These are phyloP conservation scores for Hylyphantes graminicola DNA, from an alignment of 1,140 invertebrate species.

Conservation along the genomic window DNA sequence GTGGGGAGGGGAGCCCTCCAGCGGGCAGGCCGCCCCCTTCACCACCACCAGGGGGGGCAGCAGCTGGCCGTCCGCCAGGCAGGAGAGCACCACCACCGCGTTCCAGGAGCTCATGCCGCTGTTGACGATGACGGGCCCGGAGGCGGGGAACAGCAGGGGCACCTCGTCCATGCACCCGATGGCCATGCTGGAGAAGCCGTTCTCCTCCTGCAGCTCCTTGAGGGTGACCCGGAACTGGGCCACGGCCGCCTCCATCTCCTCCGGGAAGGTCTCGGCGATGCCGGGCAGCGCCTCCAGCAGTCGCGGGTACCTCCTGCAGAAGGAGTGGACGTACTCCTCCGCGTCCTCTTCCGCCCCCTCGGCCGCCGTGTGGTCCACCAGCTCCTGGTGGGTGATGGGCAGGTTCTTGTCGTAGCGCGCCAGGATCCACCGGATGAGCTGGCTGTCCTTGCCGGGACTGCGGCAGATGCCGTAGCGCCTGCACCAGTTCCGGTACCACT, in stretches of 20 bases:
- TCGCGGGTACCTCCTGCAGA: slow-evolving; percentile 41
- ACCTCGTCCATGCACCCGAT: slow-evolving; percentile 57
- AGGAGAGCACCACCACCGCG: slow-evolving; percentile 49
- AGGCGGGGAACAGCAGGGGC: slow-evolving; percentile 31
- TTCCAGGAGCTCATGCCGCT: slow-evolving; percentile 53
- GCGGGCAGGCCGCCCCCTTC: neutral
- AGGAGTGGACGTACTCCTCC: slow-evolving; percentile 47
- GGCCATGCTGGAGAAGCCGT: slow-evolving; percentile 30
- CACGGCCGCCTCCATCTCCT: slow-evolving; percentile 55
- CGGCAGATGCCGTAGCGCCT: slow-evolving; percentile 52
- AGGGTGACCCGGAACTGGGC: slow-evolving; percentile 41
- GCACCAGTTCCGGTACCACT: slow-evolving; percentile 57
- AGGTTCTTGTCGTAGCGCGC: slow-evolving; percentile 54
- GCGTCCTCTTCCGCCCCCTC: slow-evolving; percentile 20
- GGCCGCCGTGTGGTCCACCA: slow-evolving; percentile 35
- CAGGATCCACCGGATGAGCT: slow-evolving; percentile 53
- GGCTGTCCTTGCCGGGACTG: slow-evolving; percentile 44
- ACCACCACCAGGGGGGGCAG: slow-evolving; percentile 51
- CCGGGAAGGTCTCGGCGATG: slow-evolving; percentile 46
- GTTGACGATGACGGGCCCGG: slow-evolving; percentile 45
- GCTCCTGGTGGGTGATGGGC: slow-evolving; percentile 47
- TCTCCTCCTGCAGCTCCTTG: slow-evolving; percentile 54
- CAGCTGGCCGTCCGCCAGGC: slow-evolving; percentile 41
- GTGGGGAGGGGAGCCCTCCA: neutral
- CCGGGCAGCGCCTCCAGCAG: slow-evolving; percentile 45